Percentiles rank a stretch among this genome's conserved stretches.
These are phyloP conservation scores for Calameuta idolon DNA, from an alignment of 2,888 invertebrate genomes.

Conservation along the genomic window DNA sequence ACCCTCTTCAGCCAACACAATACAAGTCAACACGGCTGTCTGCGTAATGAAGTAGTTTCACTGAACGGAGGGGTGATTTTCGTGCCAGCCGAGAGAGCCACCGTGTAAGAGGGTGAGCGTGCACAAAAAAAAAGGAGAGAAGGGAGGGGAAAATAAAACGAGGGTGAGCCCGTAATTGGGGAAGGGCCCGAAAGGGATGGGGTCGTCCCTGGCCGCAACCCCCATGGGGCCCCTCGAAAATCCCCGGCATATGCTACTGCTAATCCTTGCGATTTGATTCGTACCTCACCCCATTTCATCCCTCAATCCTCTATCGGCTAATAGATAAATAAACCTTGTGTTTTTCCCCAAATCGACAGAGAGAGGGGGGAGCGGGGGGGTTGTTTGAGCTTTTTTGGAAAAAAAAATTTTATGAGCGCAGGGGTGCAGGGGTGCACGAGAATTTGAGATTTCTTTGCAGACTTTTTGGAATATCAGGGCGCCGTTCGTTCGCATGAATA, in stretches of 20 bases:
- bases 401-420: too few relatives aligned
- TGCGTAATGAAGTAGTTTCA: constrained; percentile 67
- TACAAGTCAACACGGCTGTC: constrained; percentile 68
- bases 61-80: constrained; percentile 48
- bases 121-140: too few relatives aligned
- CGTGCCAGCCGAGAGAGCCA: constrained; percentile 9
- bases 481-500: too few relatives aligned
- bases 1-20: constrained; percentile 54
- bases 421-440: too few relatives aligned
- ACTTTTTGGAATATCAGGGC: too few relatives aligned
- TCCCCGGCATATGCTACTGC: constrained; percentile 63
- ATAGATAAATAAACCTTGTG: constrained; percentile 64
- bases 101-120: constrained; percentile 11
- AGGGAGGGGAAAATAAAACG: background rate
- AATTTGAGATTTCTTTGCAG: too few relatives aligned
- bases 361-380: too few relatives aligned
- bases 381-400: too few relatives aligned
- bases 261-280: constrained; percentile 55
- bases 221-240: constrained; percentile 40
- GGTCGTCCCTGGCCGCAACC: constrained; percentile 43
- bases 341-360: constrained; percentile 46
- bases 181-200: constrained; percentile 51
- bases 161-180: constrained; percentile 57
- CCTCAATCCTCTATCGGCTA: constrained; percentile 55
- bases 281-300: too few relatives aligned